Base-by-base conservation (phyloP, 1,140 invertebrate species). In the Leptinotarsa defecta region DNA sequence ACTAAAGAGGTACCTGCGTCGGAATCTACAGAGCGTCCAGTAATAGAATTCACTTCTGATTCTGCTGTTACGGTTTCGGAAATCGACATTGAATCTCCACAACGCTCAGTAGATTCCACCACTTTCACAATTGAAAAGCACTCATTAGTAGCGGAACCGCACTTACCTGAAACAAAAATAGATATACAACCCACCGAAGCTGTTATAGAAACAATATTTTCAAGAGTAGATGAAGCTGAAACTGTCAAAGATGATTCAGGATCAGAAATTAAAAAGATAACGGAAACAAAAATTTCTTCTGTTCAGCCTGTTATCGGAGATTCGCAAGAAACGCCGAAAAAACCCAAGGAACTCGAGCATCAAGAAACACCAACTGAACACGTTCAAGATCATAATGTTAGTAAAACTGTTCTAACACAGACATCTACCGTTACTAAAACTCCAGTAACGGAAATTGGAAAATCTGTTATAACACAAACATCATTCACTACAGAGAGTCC, bases 21-120 rank as follows among this genome's bases (percentile, higher is more conserved):
- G n/a, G n/a, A 19, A 19, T 57, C 52, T 57, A 57, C 52, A 5
- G 52, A 57, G n/a, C 52, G n/a, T 19, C 15, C 52, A 17, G 52
- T 57, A 57, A 19, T 19, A 57, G 17, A 57, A 57, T 57, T 57
- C 8, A n/a, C 4, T 57, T 57, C 52, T n/a, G 17, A 57, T 57
- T 57, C 52, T 57, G 6, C n/a, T 19, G 5, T 19, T 17, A 57
- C 52, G 15, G 52, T 57, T 57, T 19, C 52, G 52, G 52, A 57
- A 57, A 57, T 57, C n/a, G 15, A 15, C 52, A 17, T 57, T 57
- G 48, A 52, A 19, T 52, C 49, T 19, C 69, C 69, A 52, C 24
- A 22, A 57, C 24, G n/a, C n/a, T 71, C 69, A 15, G 48, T 57
- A 24, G 65, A 68, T 27, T 68, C 65, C 65, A 68, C 65, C 8